These are phyloP conservation scores for Ailurus styani DNA, from an alignment of 2,113 vertebrate genomes.

Conservation along the genomic window DNA sequence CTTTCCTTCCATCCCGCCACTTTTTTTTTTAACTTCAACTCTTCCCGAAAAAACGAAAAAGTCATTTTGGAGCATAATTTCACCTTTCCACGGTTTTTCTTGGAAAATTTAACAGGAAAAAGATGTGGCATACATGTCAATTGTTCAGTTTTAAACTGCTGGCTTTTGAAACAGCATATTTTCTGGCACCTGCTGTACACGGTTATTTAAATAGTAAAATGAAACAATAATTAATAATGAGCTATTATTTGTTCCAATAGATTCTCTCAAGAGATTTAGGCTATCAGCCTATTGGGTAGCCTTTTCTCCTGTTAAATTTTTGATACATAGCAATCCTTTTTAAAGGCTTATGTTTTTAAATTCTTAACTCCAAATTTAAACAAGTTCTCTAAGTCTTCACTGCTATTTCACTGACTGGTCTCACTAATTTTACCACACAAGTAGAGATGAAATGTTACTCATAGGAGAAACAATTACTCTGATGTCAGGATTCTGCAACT, in stretches of 20 bases:
- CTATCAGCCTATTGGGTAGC: background rate
- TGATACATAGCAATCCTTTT: background rate
- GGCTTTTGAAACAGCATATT: background rate
- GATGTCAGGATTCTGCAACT: constrained; percentile 28
- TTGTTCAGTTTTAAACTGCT: background rate
- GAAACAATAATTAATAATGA: background rate
- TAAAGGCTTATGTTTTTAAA: background rate
- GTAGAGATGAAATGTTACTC: background rate
- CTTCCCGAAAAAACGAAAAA: background rate
- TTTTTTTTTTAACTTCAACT: background rate
- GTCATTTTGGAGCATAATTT: background rate
- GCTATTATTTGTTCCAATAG: background rate
- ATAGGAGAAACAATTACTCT: background rate
- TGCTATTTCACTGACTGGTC: background rate
- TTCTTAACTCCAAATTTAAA: background rate
- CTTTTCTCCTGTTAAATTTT: background rate
- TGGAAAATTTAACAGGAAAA: background rate
- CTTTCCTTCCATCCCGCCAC: background rate
- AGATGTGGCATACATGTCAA: background rate
- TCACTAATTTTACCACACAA: background rate
- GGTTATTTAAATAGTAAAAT: background rate
- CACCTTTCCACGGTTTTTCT: background rate
- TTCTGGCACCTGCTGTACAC: background rate
- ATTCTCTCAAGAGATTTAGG: background rate
- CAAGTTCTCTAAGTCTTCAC: background rate